Base-by-base conservation (phyloP, 2,113 vertebrate species). In the Pipa parva region DNA sequence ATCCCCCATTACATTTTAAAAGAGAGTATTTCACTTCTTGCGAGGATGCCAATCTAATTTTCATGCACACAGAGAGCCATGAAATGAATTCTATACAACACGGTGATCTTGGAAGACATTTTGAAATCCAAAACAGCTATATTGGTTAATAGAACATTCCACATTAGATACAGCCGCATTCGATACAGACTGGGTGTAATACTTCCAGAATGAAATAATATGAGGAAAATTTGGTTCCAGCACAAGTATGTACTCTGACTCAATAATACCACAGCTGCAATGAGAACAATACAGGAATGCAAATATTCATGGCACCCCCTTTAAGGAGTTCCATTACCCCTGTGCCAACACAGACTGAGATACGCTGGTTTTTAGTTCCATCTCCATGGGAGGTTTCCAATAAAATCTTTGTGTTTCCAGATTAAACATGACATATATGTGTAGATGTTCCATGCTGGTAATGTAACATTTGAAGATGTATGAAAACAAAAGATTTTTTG, bases 211-310 rank as follows among this genome's bases (percentile, higher is more conserved):
- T 26, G 2, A n/a, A 49, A n/a, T 58, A 4, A 57, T 58, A 58
- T 36, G 28, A 51, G 12, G 24, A 59, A 39, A 59, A 52, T 68
- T 37, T 59, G 59, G 46, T 60, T 68, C 59, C 46, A 48, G n/a
- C 12, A 28, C 48, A 68, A 68, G 58, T 68, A 68, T 68, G 56
- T 52, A 12, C 21, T 12, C 56, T 68, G 65, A 56, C 65, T 28
- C 15, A 11, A 8, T 13, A 18, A 7, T 25, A 39, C 28, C 39
- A 26, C 64, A 68, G 64, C 64, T 68, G 64, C 45, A 21, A 22
- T 20, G 29, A 22, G 18, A 24, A 13, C 50, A 9, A 25, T 46
- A 57, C 18, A 65, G 63, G 56, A 29, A 51, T 42, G 2, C 3
- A 18, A 68, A 59, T 56, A 39, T 65, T 57, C 52, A 65, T 46